Evolutionary conservation across 2,888 invertebrate species (phyloP).

Genomic region (Dione juno): DNA sequence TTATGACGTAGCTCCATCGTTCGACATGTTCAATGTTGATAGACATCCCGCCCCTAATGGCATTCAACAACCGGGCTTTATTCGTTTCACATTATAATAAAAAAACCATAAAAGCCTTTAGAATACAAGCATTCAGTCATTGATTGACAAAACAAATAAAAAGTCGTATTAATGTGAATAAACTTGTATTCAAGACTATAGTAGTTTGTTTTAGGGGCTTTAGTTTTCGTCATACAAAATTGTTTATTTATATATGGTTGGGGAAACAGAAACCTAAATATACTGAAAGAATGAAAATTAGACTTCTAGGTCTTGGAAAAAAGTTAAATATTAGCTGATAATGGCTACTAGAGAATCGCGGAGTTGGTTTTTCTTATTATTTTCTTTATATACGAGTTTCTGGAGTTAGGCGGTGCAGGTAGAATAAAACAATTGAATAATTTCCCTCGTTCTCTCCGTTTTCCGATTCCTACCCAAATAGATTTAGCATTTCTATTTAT

Average conservation of each 20-base stretch:
- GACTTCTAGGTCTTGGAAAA: too few relatives aligned
- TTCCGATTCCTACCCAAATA: too few relatives aligned
- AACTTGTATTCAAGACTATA: background rate
- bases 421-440: too few relatives aligned
- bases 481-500: too few relatives aligned
- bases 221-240: background rate
- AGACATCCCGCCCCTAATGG: constrained; percentile 50
- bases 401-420: too few relatives aligned
- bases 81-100: constrained; percentile 51
- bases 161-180: background rate
- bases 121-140: constrained; percentile 41
- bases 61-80: constrained; percentile 45
- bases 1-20: constrained; percentile 7
- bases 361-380: too few relatives aligned
- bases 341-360: too few relatives aligned
- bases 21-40: constrained; percentile 40
- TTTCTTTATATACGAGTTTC: too few relatives aligned
- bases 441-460: too few relatives aligned
- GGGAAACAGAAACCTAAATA: too few relatives aligned
- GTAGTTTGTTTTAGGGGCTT: constrained; percentile 3
- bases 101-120: constrained; percentile 48
- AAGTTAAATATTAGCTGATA: too few relatives aligned
- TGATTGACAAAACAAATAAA: constrained; percentile 44
- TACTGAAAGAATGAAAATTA: too few relatives aligned
- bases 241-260: background rate